Evolutionary conservation across 2,113 vertebrate genomes (phyloP).

Genomic region (Patagioenas fasciata): DNA sequence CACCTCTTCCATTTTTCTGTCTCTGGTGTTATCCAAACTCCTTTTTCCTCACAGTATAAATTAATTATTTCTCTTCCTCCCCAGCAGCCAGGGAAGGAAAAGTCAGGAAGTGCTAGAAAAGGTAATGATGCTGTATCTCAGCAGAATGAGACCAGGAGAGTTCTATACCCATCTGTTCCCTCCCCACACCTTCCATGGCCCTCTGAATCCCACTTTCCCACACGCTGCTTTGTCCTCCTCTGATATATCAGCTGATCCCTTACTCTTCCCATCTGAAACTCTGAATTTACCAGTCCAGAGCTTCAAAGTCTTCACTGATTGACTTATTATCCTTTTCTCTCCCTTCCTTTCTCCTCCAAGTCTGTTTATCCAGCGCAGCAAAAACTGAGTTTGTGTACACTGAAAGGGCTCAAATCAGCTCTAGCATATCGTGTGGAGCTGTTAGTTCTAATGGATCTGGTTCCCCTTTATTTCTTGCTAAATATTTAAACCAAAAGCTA

Average conservation of each 20-base stretch:
- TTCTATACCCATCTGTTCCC: not conserved
- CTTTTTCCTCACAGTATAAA: not conserved
- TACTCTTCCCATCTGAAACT: not conserved
- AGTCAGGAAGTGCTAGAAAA: not conserved
- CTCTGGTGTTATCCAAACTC: not conserved
- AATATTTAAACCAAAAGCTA: not conserved
- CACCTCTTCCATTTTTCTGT: not conserved
- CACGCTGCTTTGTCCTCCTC: not conserved
- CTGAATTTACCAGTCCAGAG: not conserved
- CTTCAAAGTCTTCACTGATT: not conserved
- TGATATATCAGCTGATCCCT: not conserved
- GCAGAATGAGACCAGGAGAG: not conserved
- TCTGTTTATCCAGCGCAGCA: not conserved
- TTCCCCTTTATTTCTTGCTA: not conserved
- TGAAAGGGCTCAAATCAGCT: not conserved
- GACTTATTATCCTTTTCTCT: not conserved
- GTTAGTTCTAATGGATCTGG: not conserved
- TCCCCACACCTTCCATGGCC: not conserved
- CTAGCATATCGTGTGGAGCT: not conserved
- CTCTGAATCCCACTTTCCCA: not conserved
- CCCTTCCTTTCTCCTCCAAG: accelerated
- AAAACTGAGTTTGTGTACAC: not conserved
- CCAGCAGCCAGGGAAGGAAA: not conserved
- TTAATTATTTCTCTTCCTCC: not conserved
- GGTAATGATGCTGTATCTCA: not conserved